Conservation (phyloP, 2,888 invertebrate genomes). For the Acanthacorydalis orientalis region DNA sequence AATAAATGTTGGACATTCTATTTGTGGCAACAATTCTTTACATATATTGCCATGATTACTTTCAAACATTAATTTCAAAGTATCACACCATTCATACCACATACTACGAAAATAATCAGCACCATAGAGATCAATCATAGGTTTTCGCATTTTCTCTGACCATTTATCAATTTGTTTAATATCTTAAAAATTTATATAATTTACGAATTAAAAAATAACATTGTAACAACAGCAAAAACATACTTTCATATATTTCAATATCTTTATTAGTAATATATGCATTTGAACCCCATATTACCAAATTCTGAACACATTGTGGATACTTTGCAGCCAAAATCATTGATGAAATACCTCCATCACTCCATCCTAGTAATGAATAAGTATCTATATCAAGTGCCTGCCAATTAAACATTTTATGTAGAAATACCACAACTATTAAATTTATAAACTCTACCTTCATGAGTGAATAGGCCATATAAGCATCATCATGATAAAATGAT, state of each 20-base stretch:
- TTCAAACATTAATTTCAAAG: conserved; percentile 35
- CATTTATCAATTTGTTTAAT: conserved; percentile 57
- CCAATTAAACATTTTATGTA: too few species aligned
- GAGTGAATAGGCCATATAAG: conserved; percentile 46
- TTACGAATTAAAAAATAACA: not conserved
- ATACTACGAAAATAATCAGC: conserved; percentile 46
- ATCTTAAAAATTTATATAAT: conserved; percentile 23
- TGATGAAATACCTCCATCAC: conserved; percentile 70
- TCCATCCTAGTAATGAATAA: conserved; percentile 75
- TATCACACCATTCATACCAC: conserved; percentile 60
- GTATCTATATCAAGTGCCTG: conserved; percentile 40
- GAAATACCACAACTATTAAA: not conserved
- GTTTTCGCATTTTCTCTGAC: conserved; percentile 61
- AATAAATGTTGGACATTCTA: conserved; percentile 62
- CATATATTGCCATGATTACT: conserved; percentile 58
- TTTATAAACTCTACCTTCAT: conserved; percentile 38
- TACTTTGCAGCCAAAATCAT: conserved; percentile 60
- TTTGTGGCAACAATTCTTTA: conserved; percentile 38
- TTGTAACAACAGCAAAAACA: conserved; percentile 10
- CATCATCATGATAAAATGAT: conserved; percentile 61
- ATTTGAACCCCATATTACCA: conserved; percentile 65
- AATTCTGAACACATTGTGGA: conserved; percentile 45
- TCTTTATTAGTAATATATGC: conserved; percentile 57
- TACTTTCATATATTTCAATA: conserved; percentile 42
- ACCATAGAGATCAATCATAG: conserved; percentile 58